Conservation (phyloP, 2,113 vertebrate genomes). For the Pelecanus crispus region DNA sequence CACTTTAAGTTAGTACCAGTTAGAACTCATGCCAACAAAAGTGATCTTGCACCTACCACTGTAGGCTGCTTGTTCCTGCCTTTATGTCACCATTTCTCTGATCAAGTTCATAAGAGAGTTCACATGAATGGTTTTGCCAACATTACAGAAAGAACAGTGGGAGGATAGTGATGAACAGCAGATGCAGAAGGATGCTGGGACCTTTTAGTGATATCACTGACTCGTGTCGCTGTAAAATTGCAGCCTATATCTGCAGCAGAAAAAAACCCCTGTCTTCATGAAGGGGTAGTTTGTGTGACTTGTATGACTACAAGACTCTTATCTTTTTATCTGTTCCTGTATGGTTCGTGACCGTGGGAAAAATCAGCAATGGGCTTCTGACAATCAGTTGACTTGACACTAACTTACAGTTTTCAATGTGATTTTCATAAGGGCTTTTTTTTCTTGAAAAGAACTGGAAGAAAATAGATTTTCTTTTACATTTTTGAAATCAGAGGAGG, state of each 20-base stretch:
- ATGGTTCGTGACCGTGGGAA: neutral
- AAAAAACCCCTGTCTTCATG: neutral
- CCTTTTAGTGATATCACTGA: neutral
- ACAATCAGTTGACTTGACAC: neutral
- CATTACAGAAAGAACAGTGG: neutral
- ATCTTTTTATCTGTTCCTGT: neutral
- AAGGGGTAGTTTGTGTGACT: neutral
- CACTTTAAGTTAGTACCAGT: neutral
- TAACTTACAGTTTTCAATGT: neutral
- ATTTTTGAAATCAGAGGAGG: neutral
- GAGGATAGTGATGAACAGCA: neutral
- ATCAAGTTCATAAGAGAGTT: neutral
- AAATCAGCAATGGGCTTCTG: neutral
- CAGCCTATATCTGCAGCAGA: neutral
- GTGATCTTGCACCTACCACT: neutral
- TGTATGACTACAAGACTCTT: neutral
- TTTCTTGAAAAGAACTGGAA: neutral
- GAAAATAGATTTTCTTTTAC: neutral
- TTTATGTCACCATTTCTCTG: neutral
- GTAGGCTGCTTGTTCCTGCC: neutral
- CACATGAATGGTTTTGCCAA: neutral
- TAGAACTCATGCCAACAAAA: neutral
- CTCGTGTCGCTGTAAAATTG: neutral
- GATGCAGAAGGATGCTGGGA: neutral
- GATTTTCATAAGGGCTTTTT: neutral